Percentiles rank a stretch among this genome's conserved stretches.
Conservation (phyloP, 2,113 vertebrate genomes). For the Colistium nudipinnis region DNA sequence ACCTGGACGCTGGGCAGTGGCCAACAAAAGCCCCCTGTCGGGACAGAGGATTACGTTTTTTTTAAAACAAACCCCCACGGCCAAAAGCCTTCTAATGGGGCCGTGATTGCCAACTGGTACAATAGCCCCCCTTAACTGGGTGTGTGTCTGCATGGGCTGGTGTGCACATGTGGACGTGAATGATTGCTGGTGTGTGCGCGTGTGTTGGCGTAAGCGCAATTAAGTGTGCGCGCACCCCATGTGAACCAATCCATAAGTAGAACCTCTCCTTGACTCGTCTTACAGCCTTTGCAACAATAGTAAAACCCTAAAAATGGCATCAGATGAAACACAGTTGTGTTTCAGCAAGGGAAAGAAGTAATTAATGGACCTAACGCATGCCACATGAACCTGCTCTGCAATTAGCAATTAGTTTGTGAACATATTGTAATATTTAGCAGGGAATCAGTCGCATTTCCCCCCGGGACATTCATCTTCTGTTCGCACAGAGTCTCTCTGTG, state of each 20-base stretch:
- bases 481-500: background rate
- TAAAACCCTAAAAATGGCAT: conserved; percentile 14
- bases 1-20: conserved; percentile 67
- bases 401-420: background rate
- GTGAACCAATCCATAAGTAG: background rate
- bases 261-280: background rate
- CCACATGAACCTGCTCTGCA: background rate
- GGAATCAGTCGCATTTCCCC: background rate
- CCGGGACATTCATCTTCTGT: background rate
- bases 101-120: conserved; percentile 62
- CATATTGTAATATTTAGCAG: background rate
- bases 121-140: conserved; percentile 36
- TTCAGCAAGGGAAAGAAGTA: background rate
- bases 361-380: background rate
- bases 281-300: background rate
- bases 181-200: conserved; percentile 2
- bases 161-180: conserved; percentile 43
- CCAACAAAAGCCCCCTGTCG: conserved; percentile 60
- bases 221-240: conserved; percentile 6
- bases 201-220: conserved; percentile 4
- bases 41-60: conserved; percentile 68
- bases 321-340: background rate
- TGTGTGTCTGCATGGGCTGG: conserved; percentile 25
- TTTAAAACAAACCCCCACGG: conserved; percentile 67
- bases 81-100: conserved; percentile 70